Base-by-base conservation (phyloP, 2,888 invertebrate species). In the Lasioglossum marginatum region DNA sequence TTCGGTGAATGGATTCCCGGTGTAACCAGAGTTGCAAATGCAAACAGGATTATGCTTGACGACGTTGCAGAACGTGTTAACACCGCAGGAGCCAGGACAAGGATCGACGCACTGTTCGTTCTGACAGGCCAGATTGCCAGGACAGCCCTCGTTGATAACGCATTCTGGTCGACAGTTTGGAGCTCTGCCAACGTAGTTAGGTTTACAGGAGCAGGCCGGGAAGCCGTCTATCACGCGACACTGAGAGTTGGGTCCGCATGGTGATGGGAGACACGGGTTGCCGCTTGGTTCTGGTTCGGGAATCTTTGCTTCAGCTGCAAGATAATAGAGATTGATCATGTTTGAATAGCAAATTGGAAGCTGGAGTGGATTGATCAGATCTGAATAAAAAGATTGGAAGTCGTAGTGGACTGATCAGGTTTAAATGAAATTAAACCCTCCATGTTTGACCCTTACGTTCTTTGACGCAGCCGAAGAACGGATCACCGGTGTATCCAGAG, bases 151-250 rank as follows among this genome's bases (percentile, higher is more conserved):
- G 92, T 98, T 98, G 91, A 97, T 97, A 70, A 97, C 97, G 95
- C 98, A 98, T 96, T 98, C 98, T 40, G 98, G 98, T 73, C 98
- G 96, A 94, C 98, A 98, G 94, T 98, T 97, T 63, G 98, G 98
- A 70, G 98, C 97, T 92, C 98, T 96, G 75, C 98, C 98, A 82
- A 98, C 96, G 94, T 97, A 98, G 93, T 97, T 97, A 74, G 97
- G 96, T 91, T 97, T 95, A 94, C 98, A 98, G 84, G 98, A 97
- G 94, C 98, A 98, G 70, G 97, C 97, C 37, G 98, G 97, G 89
- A 97, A 97, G 92, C 97, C 97, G 89, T 97, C 97, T 87, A 97
- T 96, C 77, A 97, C 96, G 90, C 97, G 97, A 95, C 98, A 98
- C 95, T 97, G 97, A 45, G 98, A 97, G 95, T 98, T 97, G 37